phyloP scores from a whole-genome alignment of 53 echinoderm and acorn worm genomes.

The Antedon mediterranea region DNA sequence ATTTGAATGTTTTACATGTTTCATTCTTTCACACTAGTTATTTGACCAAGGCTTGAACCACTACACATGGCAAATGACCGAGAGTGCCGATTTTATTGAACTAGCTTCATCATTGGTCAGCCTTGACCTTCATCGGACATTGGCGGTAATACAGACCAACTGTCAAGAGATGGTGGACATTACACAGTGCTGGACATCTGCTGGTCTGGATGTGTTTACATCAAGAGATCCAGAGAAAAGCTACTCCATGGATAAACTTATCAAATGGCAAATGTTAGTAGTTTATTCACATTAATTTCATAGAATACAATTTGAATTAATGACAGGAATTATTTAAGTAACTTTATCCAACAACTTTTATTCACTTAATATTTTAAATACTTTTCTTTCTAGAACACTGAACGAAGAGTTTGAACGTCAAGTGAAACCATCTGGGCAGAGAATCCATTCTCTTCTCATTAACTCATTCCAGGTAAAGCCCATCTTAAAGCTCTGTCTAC shows the following conservation, averaged over 20 bases:
- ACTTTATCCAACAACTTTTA: background rate
- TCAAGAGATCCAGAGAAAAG: conserved; percentile 39
- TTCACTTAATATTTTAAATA: background rate
- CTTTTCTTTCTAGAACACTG: conserved; percentile 27
- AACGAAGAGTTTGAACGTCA: conserved; percentile 77
- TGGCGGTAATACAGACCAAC: conserved; percentile 89
- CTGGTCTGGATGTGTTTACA: conserved; percentile 65
- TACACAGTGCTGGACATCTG: conserved; percentile 79
- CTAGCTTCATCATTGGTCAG: conserved; percentile 83
- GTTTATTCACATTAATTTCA: background rate
- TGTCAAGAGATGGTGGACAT: conserved; percentile 95
- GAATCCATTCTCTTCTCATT: conserved; percentile 60
- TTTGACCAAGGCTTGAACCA: conserved; percentile 87
- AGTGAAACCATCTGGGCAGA: conserved; percentile 66
- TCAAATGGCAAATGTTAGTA: conserved; percentile 63
- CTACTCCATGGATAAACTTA: conserved; percentile 65
- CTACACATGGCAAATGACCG: conserved; percentile 93
- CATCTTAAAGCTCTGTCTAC: no score
- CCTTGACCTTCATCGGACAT: conserved; percentile 76
- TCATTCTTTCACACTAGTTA: conserved; percentile 26
- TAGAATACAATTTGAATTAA: background rate
- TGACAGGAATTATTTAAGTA: no score
- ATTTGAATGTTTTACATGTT: no score
- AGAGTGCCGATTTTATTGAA: conserved; percentile 96
- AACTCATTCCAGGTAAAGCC: conserved; percentile 61